phyloP scores from a whole-genome alignment of 2,888 invertebrate genomes.

The Calliopum simillimum region DNA sequence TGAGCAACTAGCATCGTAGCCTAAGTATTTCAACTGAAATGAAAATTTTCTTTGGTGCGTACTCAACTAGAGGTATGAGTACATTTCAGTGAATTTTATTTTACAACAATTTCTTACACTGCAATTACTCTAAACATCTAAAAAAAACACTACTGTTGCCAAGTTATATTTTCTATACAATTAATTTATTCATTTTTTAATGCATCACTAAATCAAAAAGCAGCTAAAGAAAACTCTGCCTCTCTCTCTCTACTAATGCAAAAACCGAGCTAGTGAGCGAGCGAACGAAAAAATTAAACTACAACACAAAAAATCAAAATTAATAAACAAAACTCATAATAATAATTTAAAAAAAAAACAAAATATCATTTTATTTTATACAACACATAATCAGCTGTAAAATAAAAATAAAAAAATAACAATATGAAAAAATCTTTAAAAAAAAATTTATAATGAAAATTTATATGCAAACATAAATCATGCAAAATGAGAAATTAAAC shows the following conservation, averaged over 20 bases:
- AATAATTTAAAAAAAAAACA: slow-evolving; percentile 7
- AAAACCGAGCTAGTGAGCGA: slow-evolving; percentile 33
- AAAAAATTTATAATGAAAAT: slow-evolving; percentile 36
- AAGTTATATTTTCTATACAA: too few species aligned
- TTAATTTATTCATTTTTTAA: too few species aligned
- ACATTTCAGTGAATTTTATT: too few species aligned
- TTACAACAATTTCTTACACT: too few species aligned
- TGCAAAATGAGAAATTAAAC: slow-evolving; percentile 36
- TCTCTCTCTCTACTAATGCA: background rate
- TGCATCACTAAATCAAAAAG: too few species aligned
- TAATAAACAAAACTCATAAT: background rate
- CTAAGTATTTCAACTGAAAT: too few species aligned
- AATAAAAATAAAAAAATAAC: slow-evolving; percentile 25
- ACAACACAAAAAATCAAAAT: too few species aligned
- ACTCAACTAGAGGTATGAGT: too few species aligned
- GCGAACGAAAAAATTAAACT: slow-evolving; percentile 26
- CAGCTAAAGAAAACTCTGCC: background rate
- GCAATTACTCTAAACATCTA: too few species aligned
- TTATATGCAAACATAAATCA: slow-evolving; percentile 47
- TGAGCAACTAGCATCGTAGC: too few species aligned
- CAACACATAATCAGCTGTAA: slow-evolving; percentile 6
- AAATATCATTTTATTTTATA: background rate
- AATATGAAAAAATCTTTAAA: slow-evolving; percentile 30
- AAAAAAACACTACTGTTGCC: too few species aligned
- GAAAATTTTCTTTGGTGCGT: too few species aligned